These are phyloP conservation scores for Diplazon laetatorius DNA, from an alignment of 2,888 invertebrate species.

Conservation along the genomic window DNA sequence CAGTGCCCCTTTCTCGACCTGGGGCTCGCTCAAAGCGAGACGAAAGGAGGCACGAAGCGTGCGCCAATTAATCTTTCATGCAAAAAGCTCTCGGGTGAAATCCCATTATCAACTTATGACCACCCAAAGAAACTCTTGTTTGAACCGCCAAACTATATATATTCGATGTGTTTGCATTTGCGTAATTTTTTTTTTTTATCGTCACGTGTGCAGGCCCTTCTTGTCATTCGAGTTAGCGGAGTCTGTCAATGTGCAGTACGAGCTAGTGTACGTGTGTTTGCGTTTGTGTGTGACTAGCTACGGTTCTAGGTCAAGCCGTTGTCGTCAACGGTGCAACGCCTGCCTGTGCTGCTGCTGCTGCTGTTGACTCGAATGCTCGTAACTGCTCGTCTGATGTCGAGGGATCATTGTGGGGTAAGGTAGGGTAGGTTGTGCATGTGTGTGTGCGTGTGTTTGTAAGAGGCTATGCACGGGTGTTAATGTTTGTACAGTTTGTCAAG, in stretches of 20 bases:
- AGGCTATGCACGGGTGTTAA: not conserved
- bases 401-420: conserved; percentile 52
- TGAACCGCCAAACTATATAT: no score
- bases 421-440: not conserved
- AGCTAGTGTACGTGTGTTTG: conserved; percentile 14
- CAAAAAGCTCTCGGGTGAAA: conserved; percentile 16
- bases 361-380: conserved; percentile 54
- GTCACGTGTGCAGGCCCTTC: not conserved
- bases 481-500: not conserved
- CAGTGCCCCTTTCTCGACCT: conserved; percentile 8
- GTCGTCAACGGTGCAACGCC: conserved; percentile 29
- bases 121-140: not conserved
- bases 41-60: conserved; percentile 6
- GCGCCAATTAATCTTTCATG: conserved; percentile 37
- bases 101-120: conserved; percentile 31
- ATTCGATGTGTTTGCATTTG: no score
- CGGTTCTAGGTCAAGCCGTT: conserved; percentile 53
- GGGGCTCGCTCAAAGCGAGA: conserved; percentile 1
- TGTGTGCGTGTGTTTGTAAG: conserved; percentile 3
- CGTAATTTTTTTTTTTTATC: not conserved
- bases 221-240: not conserved
- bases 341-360: conserved; percentile 27
- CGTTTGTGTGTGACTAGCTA: no score
- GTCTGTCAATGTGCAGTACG: not conserved
- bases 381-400: conserved; percentile 52